Evolutionary conservation across 1,140 invertebrate species (phyloP), one percentile per base, ranked within the genome.

Genomic region (Drosophila seguyi): DNA sequence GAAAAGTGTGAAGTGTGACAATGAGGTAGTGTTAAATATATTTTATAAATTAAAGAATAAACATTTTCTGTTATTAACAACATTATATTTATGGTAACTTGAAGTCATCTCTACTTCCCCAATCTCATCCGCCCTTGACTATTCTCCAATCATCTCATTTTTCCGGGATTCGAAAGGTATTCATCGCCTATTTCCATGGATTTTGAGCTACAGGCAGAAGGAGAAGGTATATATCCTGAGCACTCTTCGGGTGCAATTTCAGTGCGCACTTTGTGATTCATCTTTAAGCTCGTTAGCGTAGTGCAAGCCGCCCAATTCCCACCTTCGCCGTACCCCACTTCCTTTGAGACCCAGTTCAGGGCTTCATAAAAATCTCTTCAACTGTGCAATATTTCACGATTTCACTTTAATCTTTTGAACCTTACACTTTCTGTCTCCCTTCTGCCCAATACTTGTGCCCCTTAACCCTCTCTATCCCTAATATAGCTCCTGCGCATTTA

Each of bases 341-440:
- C 44, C 41, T 29, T 57, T 29, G 55, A 77, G 80, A 72, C 71
- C 71, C 84, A 75, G 76, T 88, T 87, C 29, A 84, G 61, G 76
- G 87, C 80, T 87, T 84, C 76, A 87, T 87, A 88, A 88, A 87
- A 87, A 87, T 84, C 80, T 84, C 80, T 84, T 87, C 84, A 87
- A 80, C 84, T 87, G 68, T 74, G 84, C 84, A 88, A 87, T 88
- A 88, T 87, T 87, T 88, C 73, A 87, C 60, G 63, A 87, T 86
- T 87, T 72, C 52, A 27, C 80, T 73, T 77, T 74, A 84, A 79
- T 83, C 79, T 87, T 82, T 85, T 84, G 59, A 80, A 77, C 38
- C 55, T 29, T 34, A 16, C 42, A 10, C 14, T 25, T 38, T 22
- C 34, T 53, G 31, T 16, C 34, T 22, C 7, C 13, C 31, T 16